phyloP scores from a whole-genome alignment of 1,140 invertebrate species.

The Lutraria rhynchaena region DNA sequence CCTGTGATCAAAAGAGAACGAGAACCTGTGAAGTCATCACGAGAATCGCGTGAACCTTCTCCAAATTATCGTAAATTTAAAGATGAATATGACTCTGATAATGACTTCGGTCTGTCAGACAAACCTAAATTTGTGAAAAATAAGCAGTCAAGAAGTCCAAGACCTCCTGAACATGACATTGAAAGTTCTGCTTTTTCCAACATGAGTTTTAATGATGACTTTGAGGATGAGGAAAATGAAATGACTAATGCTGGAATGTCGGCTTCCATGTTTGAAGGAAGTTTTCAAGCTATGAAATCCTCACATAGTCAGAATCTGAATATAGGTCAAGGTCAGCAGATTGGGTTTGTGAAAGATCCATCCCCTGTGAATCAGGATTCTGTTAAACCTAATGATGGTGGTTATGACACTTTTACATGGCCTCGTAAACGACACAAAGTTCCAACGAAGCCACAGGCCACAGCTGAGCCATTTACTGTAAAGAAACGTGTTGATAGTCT shows the following conservation, averaged over 20 bases:
- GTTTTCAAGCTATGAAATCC: slow-evolving; percentile 17
- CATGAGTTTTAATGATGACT: slow-evolving; percentile 80
- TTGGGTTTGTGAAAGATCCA: slow-evolving; percentile 65
- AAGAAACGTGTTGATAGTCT: slow-evolving; percentile 68
- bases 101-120: slow-evolving; percentile 13
- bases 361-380: slow-evolving; percentile 66
- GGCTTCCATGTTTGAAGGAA: slow-evolving; percentile 33
- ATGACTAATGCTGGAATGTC: slow-evolving; percentile 33
- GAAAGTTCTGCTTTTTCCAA: slow-evolving; percentile 76
- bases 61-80: slow-evolving; percentile 52
- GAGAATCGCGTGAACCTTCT: slow-evolving; percentile 44
- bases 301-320: slow-evolving; percentile 59
- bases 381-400: slow-evolving; percentile 66
- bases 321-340: slow-evolving; percentile 59
- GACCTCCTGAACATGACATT: slow-evolving; percentile 63
- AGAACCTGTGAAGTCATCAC: slow-evolving; percentile 34
- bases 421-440: slow-evolving; percentile 75
- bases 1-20: slow-evolving; percentile 37
- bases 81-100: slow-evolving; percentile 50
- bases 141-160: slow-evolving; percentile 65
- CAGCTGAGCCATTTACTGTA: slow-evolving; percentile 68
- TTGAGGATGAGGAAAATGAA: slow-evolving; percentile 68
- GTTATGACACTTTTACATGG: slow-evolving; percentile 77
- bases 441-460: slow-evolving; percentile 58
- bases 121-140: slow-evolving; percentile 55